Evolutionary conservation across 2,888 invertebrate genomes (phyloP).

Genomic region (Polymixis flavicincta): DNA sequence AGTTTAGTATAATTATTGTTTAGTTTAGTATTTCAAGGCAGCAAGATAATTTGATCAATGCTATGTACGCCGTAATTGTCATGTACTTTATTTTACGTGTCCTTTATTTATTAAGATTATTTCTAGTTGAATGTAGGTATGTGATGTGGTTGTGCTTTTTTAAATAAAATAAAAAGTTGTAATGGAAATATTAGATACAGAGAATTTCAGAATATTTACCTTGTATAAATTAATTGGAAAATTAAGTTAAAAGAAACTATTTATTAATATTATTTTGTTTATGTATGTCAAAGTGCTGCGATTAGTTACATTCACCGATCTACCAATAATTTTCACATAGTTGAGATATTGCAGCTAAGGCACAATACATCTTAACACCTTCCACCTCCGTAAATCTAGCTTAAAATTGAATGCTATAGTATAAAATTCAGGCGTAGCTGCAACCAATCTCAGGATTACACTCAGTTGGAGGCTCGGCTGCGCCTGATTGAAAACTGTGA

Average conservation of each 20-base stretch:
- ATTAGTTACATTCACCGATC: background rate
- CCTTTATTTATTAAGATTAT: too few relatives aligned
- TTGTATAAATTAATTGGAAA: background rate
- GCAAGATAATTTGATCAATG: too few relatives aligned
- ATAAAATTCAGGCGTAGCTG: conserved; percentile 32
- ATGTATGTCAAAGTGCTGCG: too few relatives aligned
- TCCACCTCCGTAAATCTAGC: background rate
- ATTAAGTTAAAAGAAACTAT: background rate
- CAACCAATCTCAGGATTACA: conserved; percentile 61
- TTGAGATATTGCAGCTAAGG: background rate
- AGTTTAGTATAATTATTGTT: too few relatives aligned
- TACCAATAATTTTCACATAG: background rate
- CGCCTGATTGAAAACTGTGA: conserved; percentile 56
- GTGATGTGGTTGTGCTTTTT: too few relatives aligned
- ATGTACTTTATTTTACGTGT: too few relatives aligned
- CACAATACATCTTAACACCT: background rate
- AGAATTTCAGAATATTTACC: background rate
- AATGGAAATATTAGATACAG: background rate
- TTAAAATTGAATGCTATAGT: conserved; percentile 27
- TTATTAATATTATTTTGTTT: background rate
- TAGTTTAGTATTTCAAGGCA: too few relatives aligned
- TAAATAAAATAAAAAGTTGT: too few relatives aligned
- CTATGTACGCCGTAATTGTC: too few relatives aligned
- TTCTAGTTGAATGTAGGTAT: too few relatives aligned
- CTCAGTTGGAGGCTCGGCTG: conserved; percentile 3